Evolutionary conservation across 2,113 vertebrate species (phyloP), one percentile per base, ranked within the genome.

Genomic region (Gopherus flavomarginatus): DNA sequence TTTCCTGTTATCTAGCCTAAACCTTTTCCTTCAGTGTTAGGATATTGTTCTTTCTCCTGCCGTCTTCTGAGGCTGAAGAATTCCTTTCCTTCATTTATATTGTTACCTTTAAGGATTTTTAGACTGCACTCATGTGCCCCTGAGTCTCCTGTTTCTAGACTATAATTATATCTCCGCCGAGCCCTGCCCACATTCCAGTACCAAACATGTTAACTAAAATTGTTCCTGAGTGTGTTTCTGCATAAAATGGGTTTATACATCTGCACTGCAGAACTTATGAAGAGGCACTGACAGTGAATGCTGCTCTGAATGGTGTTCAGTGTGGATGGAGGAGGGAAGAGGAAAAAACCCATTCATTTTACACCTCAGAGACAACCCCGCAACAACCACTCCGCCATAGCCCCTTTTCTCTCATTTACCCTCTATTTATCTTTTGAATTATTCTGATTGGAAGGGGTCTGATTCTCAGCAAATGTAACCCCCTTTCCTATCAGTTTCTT

Each of bases 291-390:
- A 27, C 72, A 89, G 75, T 54, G 6, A 69, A 19, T 29, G 31
- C 53, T 83, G 6, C 54, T 83, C 44, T 72, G 65, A 85, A 27
- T 62, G 17, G 3, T 54, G 6, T 26, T 69, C 56, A 47, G 8
- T 0, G 0, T 0, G 0, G 26, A 90, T 38, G 86, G 24, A 78
- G 54, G 22, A 89, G 47, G 19, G 52, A 11, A 83, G 81, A 27
- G 19, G 38, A 83, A 11, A 83, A 91, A 49, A 83, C 6, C 11
- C n/a, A 72, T 26, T 77, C 24, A 42, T 21, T 44, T 77, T 65
- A 16, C 26, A 78, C 21, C 85, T 47, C 13, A 6, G 62, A n/a
- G 16, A n/a, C 8, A 69, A n/a, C 12, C 72, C 11, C 38, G 22
- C 8, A 44, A 11, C 10, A 26, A 44, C 10, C 31, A 85, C 35